Percentiles rank a stretch among this genome's conserved stretches.
Conservation (phyloP, 2,113 vertebrate genomes). For the Sorex fumeus region DNA sequence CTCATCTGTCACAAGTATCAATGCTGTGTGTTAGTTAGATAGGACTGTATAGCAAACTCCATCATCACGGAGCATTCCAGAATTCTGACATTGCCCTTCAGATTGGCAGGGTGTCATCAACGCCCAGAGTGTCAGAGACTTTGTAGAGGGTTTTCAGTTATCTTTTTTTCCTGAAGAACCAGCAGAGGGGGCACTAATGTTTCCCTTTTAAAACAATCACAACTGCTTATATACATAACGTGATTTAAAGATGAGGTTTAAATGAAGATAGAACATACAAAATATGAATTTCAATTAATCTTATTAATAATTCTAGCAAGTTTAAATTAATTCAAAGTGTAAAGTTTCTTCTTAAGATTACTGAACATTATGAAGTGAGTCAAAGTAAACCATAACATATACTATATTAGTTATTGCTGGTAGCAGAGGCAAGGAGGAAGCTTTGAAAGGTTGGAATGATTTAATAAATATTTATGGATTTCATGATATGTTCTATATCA, state of each 20-base stretch:
- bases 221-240: constrained; percentile 51
- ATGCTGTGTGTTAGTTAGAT: constrained; percentile 7
- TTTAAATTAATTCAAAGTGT: constrained; percentile 50
- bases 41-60: constrained; percentile 2
- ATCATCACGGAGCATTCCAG: not conserved
- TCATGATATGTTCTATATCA: not conserved
- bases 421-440: not conserved
- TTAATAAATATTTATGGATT: constrained; percentile 48
- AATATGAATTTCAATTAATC: constrained; percentile 59
- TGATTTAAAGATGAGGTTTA: constrained; percentile 38
- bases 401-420: constrained; percentile 18
- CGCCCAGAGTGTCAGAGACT: not conserved
- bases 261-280: constrained; percentile 67
- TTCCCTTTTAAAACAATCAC: constrained; percentile 61
- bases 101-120: not conserved
- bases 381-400: constrained; percentile 31
- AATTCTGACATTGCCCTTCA: not conserved
- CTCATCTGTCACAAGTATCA: not conserved
- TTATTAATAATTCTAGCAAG: constrained; percentile 63
- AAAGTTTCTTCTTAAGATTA: constrained; percentile 40
- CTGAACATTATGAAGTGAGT: not conserved
- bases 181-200: constrained; percentile 80
- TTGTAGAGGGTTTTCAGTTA: not conserved
- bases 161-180: constrained; percentile 60
- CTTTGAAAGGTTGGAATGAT: not conserved